phyloP scores from a whole-genome alignment of 2,888 invertebrate genomes.

The Abscondita cerata region DNA sequence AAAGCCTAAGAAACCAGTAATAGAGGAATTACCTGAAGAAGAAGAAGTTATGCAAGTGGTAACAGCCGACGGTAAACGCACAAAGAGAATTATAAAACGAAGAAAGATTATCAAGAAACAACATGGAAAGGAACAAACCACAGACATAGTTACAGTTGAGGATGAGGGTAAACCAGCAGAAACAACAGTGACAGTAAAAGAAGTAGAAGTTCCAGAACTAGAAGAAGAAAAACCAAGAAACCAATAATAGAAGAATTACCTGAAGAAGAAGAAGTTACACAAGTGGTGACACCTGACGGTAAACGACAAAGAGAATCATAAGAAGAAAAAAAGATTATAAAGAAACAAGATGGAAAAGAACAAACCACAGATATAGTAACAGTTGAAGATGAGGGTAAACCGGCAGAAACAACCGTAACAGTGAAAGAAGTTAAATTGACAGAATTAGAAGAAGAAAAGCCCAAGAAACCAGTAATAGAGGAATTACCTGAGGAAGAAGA shows the following conservation, averaged over 20 bases:
- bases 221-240: conserved; percentile 17
- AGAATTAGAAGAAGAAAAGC: conserved; percentile 28
- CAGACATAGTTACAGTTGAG: conserved; percentile 44
- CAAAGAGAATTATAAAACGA: conserved; percentile 28
- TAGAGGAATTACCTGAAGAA: background rate
- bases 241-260: conserved; percentile 51
- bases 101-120: conserved; percentile 54
- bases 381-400: conserved; percentile 49
- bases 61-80: conserved; percentile 48
- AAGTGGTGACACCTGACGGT: conserved; percentile 43
- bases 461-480: conserved; percentile 14
- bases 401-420: conserved; percentile 49
- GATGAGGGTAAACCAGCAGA: conserved; percentile 55
- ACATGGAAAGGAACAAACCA: conserved; percentile 41
- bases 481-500: conserved; percentile 39
- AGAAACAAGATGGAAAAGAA: conserved; percentile 26
- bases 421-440: conserved; percentile 39
- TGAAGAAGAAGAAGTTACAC: conserved; percentile 45
- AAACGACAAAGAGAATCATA: conserved; percentile 44
- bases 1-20: conserved; percentile 42
- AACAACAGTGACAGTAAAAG: conserved; percentile 56
- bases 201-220: conserved; percentile 39
- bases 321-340: conserved; percentile 50
- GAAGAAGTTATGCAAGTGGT: conserved; percentile 40
- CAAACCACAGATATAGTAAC: conserved; percentile 57